Evolutionary conservation across 2,888 invertebrate species (phyloP).

Genomic region (Ophraella communa): DNA sequence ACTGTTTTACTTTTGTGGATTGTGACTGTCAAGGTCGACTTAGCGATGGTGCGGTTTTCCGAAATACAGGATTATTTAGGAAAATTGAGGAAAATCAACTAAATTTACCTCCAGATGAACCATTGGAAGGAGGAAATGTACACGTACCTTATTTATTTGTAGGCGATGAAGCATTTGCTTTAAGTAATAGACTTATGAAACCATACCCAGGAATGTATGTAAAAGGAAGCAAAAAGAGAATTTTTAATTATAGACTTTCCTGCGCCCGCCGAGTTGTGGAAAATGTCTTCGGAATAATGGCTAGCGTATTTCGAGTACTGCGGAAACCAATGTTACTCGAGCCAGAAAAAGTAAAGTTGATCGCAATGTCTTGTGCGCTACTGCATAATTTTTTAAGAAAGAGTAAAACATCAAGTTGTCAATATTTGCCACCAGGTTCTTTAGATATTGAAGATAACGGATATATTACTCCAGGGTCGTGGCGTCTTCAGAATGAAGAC

Average conservation of each 20-base stretch:
- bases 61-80: slow-evolving; percentile 8
- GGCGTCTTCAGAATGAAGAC: background rate
- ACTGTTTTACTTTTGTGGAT: background rate
- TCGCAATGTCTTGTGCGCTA: background rate
- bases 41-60: slow-evolving; percentile 5
- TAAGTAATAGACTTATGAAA: slow-evolving; percentile 23
- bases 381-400: background rate
- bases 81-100: slow-evolving; percentile 2
- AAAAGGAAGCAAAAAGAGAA: slow-evolving; percentile 19
- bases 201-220: slow-evolving; percentile 16
- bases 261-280: slow-evolving; percentile 23
- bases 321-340: too few relatives aligned
- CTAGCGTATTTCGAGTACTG: too few relatives aligned
- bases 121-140: background rate
- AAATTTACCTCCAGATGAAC: slow-evolving; percentile 4
- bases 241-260: slow-evolving; percentile 33
- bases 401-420: background rate
- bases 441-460: background rate
- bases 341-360: too few relatives aligned
- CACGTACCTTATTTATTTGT: slow-evolving; percentile 21
- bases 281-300: too few relatives aligned
- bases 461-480: background rate
- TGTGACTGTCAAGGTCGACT: slow-evolving; percentile 38
- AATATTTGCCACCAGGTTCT: background rate
- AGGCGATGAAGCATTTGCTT: slow-evolving; percentile 48